Conservation (phyloP, 2,797 vertebrate genomes). For the Hapalemur alaotrensis region DNA sequence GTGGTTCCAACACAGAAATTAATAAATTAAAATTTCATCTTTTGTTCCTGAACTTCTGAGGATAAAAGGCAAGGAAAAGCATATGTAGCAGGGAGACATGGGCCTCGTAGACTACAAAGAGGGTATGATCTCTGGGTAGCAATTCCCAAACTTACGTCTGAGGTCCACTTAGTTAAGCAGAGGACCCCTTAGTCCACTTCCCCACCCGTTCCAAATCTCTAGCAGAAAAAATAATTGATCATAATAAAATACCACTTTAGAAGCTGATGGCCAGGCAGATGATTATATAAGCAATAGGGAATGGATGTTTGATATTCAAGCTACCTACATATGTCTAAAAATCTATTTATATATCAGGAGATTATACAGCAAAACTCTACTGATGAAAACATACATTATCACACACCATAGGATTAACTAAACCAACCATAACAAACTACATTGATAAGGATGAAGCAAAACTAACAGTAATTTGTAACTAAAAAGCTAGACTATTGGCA, state of each 20-base stretch:
- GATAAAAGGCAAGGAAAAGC: background rate
- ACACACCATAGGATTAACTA: background rate
- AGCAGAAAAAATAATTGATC: background rate
- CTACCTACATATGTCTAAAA: background rate
- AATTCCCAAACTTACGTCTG: background rate
- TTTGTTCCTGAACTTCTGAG: background rate
- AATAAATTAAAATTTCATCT: background rate
- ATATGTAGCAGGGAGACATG: background rate
- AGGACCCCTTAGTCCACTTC: background rate
- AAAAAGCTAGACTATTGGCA: background rate
- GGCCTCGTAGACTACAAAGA: background rate
- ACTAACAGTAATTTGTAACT: background rate
- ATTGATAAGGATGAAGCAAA: conserved; percentile 16
- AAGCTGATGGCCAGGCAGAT: background rate
- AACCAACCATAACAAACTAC: conserved; percentile 4
- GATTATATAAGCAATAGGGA: background rate
- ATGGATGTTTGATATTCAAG: conserved; percentile 34
- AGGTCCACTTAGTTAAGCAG: background rate
- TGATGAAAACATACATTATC: background rate
- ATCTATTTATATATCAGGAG: background rate
- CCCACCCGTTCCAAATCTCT: background rate
- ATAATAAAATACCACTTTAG: background rate
- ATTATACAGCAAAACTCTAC: background rate
- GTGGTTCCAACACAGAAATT: background rate
- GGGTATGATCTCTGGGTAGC: background rate